Percentiles rank a stretch among this genome's conserved stretches.
phyloP scores from a whole-genome alignment of 2,113 vertebrate species.

The Pao palembangensis region DNA sequence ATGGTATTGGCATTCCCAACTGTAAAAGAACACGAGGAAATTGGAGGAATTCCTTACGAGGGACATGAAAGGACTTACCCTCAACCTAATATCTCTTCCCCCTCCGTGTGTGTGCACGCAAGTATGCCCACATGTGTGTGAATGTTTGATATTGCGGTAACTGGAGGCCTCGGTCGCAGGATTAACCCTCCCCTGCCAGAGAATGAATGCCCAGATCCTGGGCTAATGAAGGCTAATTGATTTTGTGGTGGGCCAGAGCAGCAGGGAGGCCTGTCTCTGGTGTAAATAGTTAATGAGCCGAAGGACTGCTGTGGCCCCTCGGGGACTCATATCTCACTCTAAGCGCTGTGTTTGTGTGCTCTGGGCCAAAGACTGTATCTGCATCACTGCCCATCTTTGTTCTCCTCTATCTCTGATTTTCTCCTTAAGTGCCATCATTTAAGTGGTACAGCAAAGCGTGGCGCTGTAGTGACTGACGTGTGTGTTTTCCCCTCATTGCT shows the following conservation, averaged over 20 bases:
- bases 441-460: background rate
- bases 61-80: slow-evolving; percentile 36
- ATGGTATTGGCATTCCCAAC: slow-evolving; percentile 43
- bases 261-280: slow-evolving; percentile 84
- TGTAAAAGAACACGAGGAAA: slow-evolving; percentile 22
- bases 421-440: slow-evolving; percentile 52
- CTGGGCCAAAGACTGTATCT: slow-evolving; percentile 55
- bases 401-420: slow-evolving; percentile 45
- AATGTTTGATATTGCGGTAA: slow-evolving; percentile 49
- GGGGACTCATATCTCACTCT: slow-evolving; percentile 64
- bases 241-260: slow-evolving; percentile 88
- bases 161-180: slow-evolving; percentile 45
- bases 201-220: slow-evolving; percentile 67
- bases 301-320: slow-evolving; percentile 67
- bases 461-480: background rate
- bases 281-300: slow-evolving; percentile 99
- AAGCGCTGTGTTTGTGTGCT: slow-evolving; percentile 66
- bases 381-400: slow-evolving; percentile 61
- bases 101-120: slow-evolving; percentile 11
- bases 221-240: slow-evolving; percentile 96
- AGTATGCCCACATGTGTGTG: slow-evolving; percentile 6
- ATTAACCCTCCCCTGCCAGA: slow-evolving; percentile 60
- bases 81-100: slow-evolving; percentile 8
- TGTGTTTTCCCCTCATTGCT: slow-evolving; percentile 29
- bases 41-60: slow-evolving; percentile 22